phyloP scores from a whole-genome alignment of 1,140 invertebrate genomes.

The Philotrypesis tridentata region DNA sequence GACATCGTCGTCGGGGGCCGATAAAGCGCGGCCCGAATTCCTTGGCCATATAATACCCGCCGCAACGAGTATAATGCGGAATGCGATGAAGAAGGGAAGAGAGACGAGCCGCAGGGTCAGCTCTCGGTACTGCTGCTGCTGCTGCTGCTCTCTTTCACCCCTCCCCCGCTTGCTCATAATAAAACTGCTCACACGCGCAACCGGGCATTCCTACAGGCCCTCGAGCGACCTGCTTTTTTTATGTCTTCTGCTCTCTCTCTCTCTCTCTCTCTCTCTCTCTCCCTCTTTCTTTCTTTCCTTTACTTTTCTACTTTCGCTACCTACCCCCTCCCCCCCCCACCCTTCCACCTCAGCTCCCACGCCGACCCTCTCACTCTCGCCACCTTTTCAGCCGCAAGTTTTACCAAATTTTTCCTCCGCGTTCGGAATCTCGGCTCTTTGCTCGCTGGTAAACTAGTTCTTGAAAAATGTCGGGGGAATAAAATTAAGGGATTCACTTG shows the following conservation, averaged over 20 bases:
- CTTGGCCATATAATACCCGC: not conserved
- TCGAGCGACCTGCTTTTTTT: not conserved
- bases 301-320: not conserved
- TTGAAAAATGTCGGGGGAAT: not conserved
- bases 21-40: slow-evolving; percentile 3
- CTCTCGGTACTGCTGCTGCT: not conserved
- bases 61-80: slow-evolving; percentile 7
- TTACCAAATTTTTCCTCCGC: not conserved
- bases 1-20: not conserved
- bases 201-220: not conserved
- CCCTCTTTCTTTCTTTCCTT: not conserved
- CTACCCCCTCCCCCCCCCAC: not conserved
- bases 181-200: slow-evolving; percentile 35
- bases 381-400: not conserved
- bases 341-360: too few species aligned
- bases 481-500: not conserved
- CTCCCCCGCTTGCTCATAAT: slow-evolving; percentile 1
- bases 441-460: not conserved
- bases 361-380: not conserved
- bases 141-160: not conserved
- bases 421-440: not conserved
- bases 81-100: slow-evolving; percentile 30
- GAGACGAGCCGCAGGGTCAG: slow-evolving; percentile 7
- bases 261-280: not conserved
- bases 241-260: not conserved